Base-by-base conservation (phyloP, 2,797 vertebrate genomes). In the Salmo trutta region DNA sequence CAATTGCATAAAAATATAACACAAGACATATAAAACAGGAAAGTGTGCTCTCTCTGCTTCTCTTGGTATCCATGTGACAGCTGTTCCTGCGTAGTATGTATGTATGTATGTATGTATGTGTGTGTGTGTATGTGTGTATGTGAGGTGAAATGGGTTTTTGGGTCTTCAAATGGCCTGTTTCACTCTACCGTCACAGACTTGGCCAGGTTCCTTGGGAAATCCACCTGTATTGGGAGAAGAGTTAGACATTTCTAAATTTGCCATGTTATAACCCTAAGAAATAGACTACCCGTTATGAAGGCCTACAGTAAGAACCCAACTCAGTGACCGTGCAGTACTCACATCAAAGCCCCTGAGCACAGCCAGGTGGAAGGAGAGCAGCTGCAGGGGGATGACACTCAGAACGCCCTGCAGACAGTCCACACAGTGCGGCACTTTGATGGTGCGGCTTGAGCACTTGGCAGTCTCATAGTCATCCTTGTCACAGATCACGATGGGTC, bases 131-230 rank as follows among this genome's bases (percentile, higher is more conserved):
- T 33, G 14, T 75, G 24, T 76, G 33, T n/a, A 16, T 52, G 10
- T 6, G 68, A 2, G 52, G 4, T 3, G 56, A 74, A 64, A 16
- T 17, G 1, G 74, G 15, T 19, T 3, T 68, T 17, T 8, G 31
- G 65, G 27, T 71, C 64, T 80, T 80, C 70, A 72, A 72, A 79
- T 19, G 77, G 17, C 19, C 80, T 1, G 17, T 4, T 83, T 96
- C 94, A 99, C 90, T 99, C 98, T 53, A 99, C 98, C 2, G 98
- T 99, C 86, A 99, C 98, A 2, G 97, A 98, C 93, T 99, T 99
- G 91, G 98, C 98, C 93, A 99, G 93, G 92, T 99, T 99, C 93
- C 98, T 95, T 84, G 98, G 98, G 77, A 97, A 99, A 94, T 99
- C 98, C 92, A 99, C 98, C 98, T 99, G 89, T 41, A 85, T 84